Conservation (phyloP, 2,113 vertebrate species). For the Sinocyclocheilus rhinocerous region DNA sequence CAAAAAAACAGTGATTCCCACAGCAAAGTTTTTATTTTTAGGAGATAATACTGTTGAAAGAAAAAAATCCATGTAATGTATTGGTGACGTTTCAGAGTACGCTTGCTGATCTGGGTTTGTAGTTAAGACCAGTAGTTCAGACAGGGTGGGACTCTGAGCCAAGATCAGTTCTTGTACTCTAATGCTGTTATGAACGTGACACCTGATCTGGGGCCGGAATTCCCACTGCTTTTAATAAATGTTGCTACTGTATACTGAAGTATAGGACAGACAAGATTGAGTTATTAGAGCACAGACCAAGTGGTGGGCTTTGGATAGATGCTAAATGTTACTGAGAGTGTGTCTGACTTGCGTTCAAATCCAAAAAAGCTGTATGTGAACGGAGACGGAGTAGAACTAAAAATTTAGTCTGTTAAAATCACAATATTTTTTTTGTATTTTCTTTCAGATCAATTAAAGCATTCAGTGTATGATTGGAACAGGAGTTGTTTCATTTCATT, state of each 20-base stretch:
- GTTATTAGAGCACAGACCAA: neutral
- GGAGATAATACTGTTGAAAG: neutral
- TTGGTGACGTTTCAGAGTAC: neutral
- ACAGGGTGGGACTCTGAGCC: neutral
- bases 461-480: slow-evolving; percentile 35
- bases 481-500: slow-evolving; percentile 34
- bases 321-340: slow-evolving; percentile 19
- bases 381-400: slow-evolving; percentile 24
- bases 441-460: slow-evolving; percentile 55
- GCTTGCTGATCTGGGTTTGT: neutral
- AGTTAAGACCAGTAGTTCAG: neutral
- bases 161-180: neutral
- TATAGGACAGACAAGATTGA: neutral
- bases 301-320: neutral
- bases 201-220: neutral
- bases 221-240: neutral
- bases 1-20: neutral
- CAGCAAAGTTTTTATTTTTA: neutral
- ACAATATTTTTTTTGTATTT: slow-evolving; percentile 48
- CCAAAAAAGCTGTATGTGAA: neutral
- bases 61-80: too few species aligned
- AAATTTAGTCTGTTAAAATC: slow-evolving; percentile 31
- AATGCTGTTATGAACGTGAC: neutral
- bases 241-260: neutral
- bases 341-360: neutral